Evolutionary conservation across 2,888 invertebrate species (phyloP).

Genomic region (Andricus quercusramuli): DNA sequence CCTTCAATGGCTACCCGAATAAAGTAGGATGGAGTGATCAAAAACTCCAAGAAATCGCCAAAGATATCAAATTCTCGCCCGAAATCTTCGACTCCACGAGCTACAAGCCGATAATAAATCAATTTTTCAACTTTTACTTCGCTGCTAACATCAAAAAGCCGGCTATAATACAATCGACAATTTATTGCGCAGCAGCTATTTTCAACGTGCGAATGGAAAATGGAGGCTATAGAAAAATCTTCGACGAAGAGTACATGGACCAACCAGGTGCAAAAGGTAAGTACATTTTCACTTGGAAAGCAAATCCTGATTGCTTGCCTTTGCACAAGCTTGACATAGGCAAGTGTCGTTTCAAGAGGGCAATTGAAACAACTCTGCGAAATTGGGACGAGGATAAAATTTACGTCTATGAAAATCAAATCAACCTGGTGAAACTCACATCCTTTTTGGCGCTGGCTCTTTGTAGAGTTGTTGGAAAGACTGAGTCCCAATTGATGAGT

Average conservation of each 20-base stretch:
- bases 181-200: slow-evolving; percentile 5
- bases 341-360: neutral
- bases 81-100: neutral
- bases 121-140: neutral
- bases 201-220: neutral
- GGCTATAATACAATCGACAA: neutral
- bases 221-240: neutral
- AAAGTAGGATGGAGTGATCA: slow-evolving; percentile 1
- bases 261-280: neutral
- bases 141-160: neutral
- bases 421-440: slow-evolving; percentile 3
- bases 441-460: neutral
- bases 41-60: neutral
- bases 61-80: neutral
- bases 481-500: neutral
- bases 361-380: neutral
- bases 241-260: neutral
- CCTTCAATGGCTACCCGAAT: neutral
- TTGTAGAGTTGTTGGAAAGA: neutral
- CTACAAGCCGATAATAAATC: neutral
- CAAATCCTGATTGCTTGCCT: neutral
- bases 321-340: neutral
- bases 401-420: neutral
- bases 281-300: neutral
- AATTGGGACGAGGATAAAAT: neutral